A percentile compares a stretch with the other conserved stretches of the same genome.
phyloP scores from a whole-genome alignment of 2,113 vertebrate genomes.

The Antechinus stuartii region DNA sequence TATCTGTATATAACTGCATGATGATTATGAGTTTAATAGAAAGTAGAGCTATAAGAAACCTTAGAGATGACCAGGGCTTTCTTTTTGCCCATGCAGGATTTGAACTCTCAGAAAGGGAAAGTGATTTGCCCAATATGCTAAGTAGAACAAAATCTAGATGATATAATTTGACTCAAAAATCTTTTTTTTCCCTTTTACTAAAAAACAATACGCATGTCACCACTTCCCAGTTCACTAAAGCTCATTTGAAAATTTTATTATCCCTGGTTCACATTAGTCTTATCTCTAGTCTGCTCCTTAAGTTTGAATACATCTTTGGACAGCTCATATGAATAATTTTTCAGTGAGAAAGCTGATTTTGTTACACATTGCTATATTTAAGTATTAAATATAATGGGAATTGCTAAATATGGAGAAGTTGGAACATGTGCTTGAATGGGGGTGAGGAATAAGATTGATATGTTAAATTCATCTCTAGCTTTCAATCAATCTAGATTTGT shows the following conservation, averaged over 20 bases:
- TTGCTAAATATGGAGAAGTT: constrained; percentile 79
- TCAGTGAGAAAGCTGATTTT: constrained; percentile 74
- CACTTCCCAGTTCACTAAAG: constrained; percentile 3
- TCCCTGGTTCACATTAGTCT: not conserved
- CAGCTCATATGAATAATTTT: constrained; percentile 59
- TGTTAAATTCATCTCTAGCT: constrained; percentile 81
- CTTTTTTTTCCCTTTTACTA: not conserved
- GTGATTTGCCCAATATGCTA: not conserved
- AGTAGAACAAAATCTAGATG: not conserved
- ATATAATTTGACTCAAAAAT: not conserved
- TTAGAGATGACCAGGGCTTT: not conserved
- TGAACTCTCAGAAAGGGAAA: not conserved
- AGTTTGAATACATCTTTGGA: constrained; percentile 50
- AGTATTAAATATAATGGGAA: constrained; percentile 70
- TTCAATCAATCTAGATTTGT: constrained; percentile 78
- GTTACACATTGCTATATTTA: constrained; percentile 79
- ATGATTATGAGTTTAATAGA: not conserved
- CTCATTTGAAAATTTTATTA: constrained; percentile 49
- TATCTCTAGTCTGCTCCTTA: constrained; percentile 20
- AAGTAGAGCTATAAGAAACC: not conserved
- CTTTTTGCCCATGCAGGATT: not conserved
- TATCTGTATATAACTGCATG: not conserved
- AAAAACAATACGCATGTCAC: not conserved
- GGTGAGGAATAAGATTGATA: constrained; percentile 76
- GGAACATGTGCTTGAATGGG: constrained; percentile 70